phyloP scores from a whole-genome alignment of 2,113 vertebrate genomes.

The Oryzias celebensis region DNA sequence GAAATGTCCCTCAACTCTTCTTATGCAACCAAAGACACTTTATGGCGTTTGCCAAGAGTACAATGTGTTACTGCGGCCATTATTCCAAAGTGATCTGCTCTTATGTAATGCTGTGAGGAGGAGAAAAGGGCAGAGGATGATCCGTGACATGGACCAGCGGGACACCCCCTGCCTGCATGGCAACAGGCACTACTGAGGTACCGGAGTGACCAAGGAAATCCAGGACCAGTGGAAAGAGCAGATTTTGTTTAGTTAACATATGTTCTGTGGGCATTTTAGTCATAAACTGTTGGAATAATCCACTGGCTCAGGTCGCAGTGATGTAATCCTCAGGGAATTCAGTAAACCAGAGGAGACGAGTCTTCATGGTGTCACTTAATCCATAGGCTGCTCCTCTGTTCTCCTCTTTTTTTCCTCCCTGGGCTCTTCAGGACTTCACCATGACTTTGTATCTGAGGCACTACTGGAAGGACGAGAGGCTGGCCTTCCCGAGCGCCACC shows the following conservation, averaged over 20 bases:
- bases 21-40: conserved; percentile 36
- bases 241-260: conserved; percentile 21
- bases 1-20: conserved; percentile 19
- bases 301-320: background rate
- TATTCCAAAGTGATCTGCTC: conserved; percentile 47
- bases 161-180: conserved; percentile 3
- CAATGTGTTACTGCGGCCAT: conserved; percentile 36
- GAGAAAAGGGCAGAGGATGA: conserved; percentile 46
- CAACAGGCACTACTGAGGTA: conserved; percentile 13
- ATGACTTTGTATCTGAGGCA: conserved; percentile 96
- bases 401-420: background rate
- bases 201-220: conserved; percentile 9
- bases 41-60: conserved; percentile 29
- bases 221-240: conserved; percentile 14
- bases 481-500: conserved; percentile 87
- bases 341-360: conserved; percentile 26
- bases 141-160: background rate
- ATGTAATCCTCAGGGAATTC: conserved; percentile 36
- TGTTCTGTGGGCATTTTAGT: conserved; percentile 31
- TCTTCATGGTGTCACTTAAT: conserved; percentile 33
- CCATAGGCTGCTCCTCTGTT: conserved; percentile 3
- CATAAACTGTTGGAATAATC: conserved; percentile 44
- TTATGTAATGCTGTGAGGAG: conserved; percentile 56
- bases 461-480: conserved; percentile 94
- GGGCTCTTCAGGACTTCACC: conserved; percentile 86